phyloP scores from a whole-genome alignment of 1,140 invertebrate genomes.

The Drosophila repletoides region DNA sequence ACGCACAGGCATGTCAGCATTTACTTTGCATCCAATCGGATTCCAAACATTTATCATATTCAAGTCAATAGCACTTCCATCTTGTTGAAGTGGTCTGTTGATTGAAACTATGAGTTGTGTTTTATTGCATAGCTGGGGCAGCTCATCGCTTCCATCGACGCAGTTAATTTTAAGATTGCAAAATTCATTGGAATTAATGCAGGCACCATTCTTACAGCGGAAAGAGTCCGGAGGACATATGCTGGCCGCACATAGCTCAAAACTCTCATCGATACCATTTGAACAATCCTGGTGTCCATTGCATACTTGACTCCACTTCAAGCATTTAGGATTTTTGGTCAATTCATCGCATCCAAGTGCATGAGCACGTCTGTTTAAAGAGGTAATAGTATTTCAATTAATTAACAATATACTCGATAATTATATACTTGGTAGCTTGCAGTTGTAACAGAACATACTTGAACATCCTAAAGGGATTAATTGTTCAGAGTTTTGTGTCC shows the following conservation, averaged over 20 bases:
- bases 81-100: too few species aligned
- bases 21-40: neutral
- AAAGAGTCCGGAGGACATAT: slow-evolving; percentile 82
- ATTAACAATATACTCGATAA: too few species aligned
- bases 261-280: slow-evolving; percentile 85
- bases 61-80: too few species aligned
- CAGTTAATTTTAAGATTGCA: slow-evolving; percentile 86
- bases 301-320: slow-evolving; percentile 50
- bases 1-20: neutral
- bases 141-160: slow-evolving; percentile 88
- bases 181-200: slow-evolving; percentile 83
- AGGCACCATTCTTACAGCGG: slow-evolving; percentile 85
- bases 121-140: slow-evolving; percentile 6
- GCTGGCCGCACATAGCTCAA: slow-evolving; percentile 38
- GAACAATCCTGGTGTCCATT: slow-evolving; percentile 83
- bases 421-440: too few species aligned
- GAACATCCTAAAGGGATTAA: too few species aligned
- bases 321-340: slow-evolving; percentile 3
- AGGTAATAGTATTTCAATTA: too few species aligned
- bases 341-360: neutral
- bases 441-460: too few species aligned
- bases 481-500: too few species aligned
- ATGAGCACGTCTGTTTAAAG: neutral
- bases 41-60: slow-evolving; percentile 2
- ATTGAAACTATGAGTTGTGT: too few species aligned